Conservation (phyloP, 2,888 invertebrate species). For the Apantesis nais region DNA sequence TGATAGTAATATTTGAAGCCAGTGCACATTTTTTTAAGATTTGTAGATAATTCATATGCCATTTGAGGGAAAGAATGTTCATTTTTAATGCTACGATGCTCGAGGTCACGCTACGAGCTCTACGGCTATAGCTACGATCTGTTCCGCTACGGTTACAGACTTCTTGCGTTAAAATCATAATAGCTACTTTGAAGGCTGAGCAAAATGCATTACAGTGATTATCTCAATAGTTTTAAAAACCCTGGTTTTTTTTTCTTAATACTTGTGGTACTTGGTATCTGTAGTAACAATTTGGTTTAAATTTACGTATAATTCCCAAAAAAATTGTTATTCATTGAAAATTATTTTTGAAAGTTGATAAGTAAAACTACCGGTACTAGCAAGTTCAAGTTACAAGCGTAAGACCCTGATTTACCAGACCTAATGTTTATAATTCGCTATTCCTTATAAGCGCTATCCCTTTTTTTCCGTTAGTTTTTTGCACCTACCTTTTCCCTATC, state of each 20-base stretch:
- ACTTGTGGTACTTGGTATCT: not conserved
- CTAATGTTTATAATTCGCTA: not conserved
- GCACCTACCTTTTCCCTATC: not conserved
- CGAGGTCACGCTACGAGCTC: slow-evolving; percentile 35
- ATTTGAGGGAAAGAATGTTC: slow-evolving; percentile 23
- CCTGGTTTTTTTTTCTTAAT: not conserved
- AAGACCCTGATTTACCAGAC: not conserved
- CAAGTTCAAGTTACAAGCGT: not conserved
- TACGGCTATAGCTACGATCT: slow-evolving; percentile 21
- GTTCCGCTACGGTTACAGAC: slow-evolving; percentile 16
- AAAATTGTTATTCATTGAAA: not conserved
- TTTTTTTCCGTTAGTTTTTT: not conserved
- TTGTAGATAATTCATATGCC: too few relatives aligned
- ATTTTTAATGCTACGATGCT: slow-evolving; percentile 34
- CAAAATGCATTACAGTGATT: slow-evolving; percentile 19
- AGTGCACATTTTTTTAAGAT: too few relatives aligned
- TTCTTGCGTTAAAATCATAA: slow-evolving; percentile 22
- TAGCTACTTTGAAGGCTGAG: slow-evolving; percentile 9
- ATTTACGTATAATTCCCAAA: too few relatives aligned
- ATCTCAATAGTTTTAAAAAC: slow-evolving; percentile 12
- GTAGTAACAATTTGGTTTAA: not conserved
- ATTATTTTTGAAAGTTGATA: too few relatives aligned
- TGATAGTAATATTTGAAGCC: too few relatives aligned
- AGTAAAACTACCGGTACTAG: not conserved
- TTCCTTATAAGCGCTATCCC: not conserved